These are phyloP conservation scores for Mycetomoellerius zeteki DNA, from an alignment of 1,140 invertebrate genomes.

Conservation along the genomic window DNA sequence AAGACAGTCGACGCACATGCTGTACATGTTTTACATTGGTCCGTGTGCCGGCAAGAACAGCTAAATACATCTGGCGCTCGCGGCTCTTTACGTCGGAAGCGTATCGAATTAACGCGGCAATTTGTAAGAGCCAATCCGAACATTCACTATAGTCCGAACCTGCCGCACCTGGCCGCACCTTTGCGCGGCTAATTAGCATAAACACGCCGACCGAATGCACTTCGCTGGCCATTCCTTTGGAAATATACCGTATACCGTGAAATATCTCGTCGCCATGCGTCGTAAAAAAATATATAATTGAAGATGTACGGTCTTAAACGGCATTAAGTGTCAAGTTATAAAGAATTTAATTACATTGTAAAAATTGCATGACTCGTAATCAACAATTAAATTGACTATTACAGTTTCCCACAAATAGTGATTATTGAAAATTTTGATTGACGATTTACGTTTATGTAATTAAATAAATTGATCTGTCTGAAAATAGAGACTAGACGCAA, in stretches of 20 bases:
- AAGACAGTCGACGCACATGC: conserved; percentile 42
- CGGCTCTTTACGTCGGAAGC: conserved; percentile 59
- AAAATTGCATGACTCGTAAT: not conserved
- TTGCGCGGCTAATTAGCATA: conserved; percentile 76
- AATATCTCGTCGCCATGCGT: conserved; percentile 20
- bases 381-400: conserved; percentile 18
- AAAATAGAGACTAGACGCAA: not conserved
- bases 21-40: conserved; percentile 36
- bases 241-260: conserved; percentile 50
- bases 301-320: conserved; percentile 8
- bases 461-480: not conserved
- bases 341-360: conserved; percentile 17
- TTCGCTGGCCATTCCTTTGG: conserved; percentile 49
- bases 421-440: not conserved
- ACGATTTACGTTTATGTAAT: conserved; percentile 2
- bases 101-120: conserved; percentile 76
- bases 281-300: conserved; percentile 28
- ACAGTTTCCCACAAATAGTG: not conserved
- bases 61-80: conserved; percentile 59
- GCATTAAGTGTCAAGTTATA: not conserved
- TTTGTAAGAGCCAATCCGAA: conserved; percentile 73
- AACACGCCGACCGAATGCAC: conserved; percentile 61
- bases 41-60: conserved; percentile 50
- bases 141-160: conserved; percentile 46
- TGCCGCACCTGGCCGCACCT: conserved; percentile 75